Evolutionary conservation across 2,888 invertebrate species (phyloP).

Genomic region (Adela reaumurella): DNA sequence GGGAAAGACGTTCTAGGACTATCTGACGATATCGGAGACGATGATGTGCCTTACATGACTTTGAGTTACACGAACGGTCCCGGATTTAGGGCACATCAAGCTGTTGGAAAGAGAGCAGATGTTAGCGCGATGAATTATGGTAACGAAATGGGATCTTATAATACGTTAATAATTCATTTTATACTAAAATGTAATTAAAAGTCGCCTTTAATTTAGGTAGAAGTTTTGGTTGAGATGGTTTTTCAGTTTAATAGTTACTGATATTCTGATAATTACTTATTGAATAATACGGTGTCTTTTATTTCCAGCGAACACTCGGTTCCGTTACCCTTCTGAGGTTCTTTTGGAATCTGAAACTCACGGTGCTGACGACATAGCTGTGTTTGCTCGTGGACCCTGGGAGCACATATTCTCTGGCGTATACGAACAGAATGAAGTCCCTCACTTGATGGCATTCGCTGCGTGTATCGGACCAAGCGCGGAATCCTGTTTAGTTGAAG

Average conservation of each 20-base stretch:
- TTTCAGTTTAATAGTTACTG: too few species aligned
- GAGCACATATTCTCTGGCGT: constrained; percentile 76
- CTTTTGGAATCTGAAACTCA: constrained; percentile 67
- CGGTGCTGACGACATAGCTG: constrained; percentile 76
- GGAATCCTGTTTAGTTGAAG: too few species aligned
- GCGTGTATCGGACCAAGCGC: constrained; percentile 63
- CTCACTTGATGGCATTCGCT: constrained; percentile 71
- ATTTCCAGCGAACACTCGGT: constrained; percentile 39
- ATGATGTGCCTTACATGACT: constrained; percentile 55
- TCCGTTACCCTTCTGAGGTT: constrained; percentile 57
- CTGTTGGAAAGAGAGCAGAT: constrained; percentile 39
- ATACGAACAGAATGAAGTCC: constrained; percentile 75
- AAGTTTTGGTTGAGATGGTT: too few species aligned
- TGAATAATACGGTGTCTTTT: too few species aligned
- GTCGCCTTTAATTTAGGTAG: too few species aligned
- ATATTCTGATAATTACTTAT: too few species aligned
- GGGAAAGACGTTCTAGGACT: constrained; percentile 35
- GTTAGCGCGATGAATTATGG: constrained; percentile 18
- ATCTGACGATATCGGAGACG: constrained; percentile 34
- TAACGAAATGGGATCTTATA: too few species aligned
- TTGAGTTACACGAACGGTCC: constrained; percentile 64
- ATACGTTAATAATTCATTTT: too few species aligned
- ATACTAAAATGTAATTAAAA: too few species aligned
- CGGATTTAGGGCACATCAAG: constrained; percentile 35
- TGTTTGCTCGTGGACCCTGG: constrained; percentile 76